Percentiles rank a stretch among this genome's conserved stretches.
phyloP scores from a whole-genome alignment of 1,140 invertebrate species.

The Drosophila rhopaloa region DNA sequence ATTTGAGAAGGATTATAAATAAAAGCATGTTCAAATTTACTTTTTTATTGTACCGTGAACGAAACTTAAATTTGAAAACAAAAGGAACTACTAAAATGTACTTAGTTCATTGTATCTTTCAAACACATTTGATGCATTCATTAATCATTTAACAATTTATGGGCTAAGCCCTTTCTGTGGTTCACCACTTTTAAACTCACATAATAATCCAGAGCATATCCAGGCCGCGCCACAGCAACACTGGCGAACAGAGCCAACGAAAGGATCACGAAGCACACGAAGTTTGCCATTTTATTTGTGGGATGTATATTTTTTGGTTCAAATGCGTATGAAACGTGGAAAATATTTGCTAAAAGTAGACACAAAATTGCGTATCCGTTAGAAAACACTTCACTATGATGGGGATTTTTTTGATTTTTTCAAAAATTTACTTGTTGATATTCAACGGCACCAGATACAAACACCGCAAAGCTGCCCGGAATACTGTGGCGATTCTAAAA shows the following conservation, averaged over 20 bases:
- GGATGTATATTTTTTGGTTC: constrained; percentile 31
- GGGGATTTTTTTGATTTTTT: constrained; percentile 1
- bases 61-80: too few relatives aligned
- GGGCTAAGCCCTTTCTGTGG: neutral
- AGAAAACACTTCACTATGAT: constrained; percentile 36
- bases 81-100: too few relatives aligned
- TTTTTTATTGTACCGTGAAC: too few relatives aligned
- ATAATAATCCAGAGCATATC: constrained; percentile 84
- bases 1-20: too few relatives aligned
- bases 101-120: too few relatives aligned
- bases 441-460: constrained; percentile 80
- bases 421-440: constrained; percentile 65
- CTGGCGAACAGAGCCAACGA: constrained; percentile 67
- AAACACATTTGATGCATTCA: neutral
- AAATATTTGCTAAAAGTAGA: constrained; percentile 54
- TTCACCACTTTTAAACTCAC: constrained; percentile 60
- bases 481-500: constrained; percentile 84
- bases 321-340: constrained; percentile 16
- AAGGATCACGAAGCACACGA: constrained; percentile 72
- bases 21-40: too few relatives aligned
- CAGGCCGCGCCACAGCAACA: constrained; percentile 71
- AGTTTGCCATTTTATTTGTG: constrained; percentile 74
- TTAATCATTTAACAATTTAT: neutral
- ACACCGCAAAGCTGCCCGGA: constrained; percentile 81
- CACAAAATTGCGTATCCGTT: constrained; percentile 27